Percentiles rank a stretch among this genome's conserved stretches.
phyloP scores from a whole-genome alignment of 1,140 invertebrate genomes.

The Bactericera cockerelli region DNA sequence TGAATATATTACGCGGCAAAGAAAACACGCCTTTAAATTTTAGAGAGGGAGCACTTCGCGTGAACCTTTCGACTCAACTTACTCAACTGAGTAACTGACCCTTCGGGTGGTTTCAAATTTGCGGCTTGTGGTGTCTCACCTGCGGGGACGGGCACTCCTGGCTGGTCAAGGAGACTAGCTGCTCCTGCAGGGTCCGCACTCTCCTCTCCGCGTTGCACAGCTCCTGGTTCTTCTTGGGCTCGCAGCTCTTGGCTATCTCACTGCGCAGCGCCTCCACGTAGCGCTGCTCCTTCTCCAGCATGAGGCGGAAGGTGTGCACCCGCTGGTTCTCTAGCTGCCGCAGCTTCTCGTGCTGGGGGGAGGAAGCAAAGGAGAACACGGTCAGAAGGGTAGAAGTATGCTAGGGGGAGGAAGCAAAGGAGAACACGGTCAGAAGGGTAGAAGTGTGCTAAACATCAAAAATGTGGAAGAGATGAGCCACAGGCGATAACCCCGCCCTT shows the following conservation, averaged over 20 bases:
- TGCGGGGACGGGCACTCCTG: constrained; percentile 10
- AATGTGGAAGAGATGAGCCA: too few species aligned
- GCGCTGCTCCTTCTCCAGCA: constrained; percentile 62
- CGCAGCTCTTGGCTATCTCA: constrained; percentile 36
- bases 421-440: too few species aligned
- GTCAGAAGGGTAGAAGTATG: not conserved
- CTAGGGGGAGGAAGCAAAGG: too few species aligned
- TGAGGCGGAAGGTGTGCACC: constrained; percentile 55
- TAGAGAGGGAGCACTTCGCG: too few species aligned
- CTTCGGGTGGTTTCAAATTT: too few species aligned
- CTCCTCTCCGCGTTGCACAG: constrained; percentile 41
- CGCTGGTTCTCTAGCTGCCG: constrained; percentile 56
- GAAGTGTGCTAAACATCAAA: too few species aligned
- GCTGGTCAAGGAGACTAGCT: constrained; percentile 32
- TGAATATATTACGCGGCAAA: too few species aligned
- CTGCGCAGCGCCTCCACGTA: constrained; percentile 53
- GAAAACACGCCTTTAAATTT: too few species aligned
- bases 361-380: constrained; percentile 8
- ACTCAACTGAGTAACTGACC: too few species aligned
- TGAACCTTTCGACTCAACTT: too few species aligned
- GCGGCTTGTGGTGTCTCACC: too few species aligned
- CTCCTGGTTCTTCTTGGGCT: constrained; percentile 31
- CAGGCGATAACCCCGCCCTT: too few species aligned
- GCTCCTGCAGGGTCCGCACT: constrained; percentile 42
- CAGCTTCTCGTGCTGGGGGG: constrained; percentile 55